Evolutionary conservation across 2,113 vertebrate genomes (phyloP).

Genomic region (Pipra filicauda): DNA sequence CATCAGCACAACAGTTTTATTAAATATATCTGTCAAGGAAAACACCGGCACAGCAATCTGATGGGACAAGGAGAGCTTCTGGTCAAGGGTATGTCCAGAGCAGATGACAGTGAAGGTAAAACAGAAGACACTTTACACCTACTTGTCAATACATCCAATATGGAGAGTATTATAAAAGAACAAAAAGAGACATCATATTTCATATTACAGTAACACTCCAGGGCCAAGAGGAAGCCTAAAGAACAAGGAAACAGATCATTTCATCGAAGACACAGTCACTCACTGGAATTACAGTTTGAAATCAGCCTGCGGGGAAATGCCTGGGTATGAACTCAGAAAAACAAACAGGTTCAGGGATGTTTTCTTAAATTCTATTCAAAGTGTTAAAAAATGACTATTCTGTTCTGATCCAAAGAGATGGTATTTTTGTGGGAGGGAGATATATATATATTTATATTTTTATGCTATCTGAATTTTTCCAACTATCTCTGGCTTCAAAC

Average conservation of each 20-base stretch:
- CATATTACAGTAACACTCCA: slow-evolving; percentile 9
- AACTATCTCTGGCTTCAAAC: slow-evolving; percentile 2
- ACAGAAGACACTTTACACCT: slow-evolving; percentile 1
- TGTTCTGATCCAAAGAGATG: background rate
- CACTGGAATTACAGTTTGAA: slow-evolving; percentile 8
- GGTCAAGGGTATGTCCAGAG: background rate
- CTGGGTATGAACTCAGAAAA: background rate
- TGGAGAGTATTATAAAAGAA: background rate
- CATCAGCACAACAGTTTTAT: background rate
- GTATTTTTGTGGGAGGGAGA: slow-evolving; percentile 31
- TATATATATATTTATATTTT: slow-evolving; percentile 31
- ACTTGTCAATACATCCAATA: background rate
- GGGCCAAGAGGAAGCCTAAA: slow-evolving; percentile 20
- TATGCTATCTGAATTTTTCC: background rate
- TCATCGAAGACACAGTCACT: background rate
- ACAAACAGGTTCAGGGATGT: slow-evolving; percentile 21
- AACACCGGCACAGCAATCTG: background rate
- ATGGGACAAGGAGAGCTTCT: background rate
- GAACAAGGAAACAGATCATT: slow-evolving; percentile 22
- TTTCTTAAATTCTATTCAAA: slow-evolving; percentile 9
- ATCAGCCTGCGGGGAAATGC: background rate
- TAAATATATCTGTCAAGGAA: background rate
- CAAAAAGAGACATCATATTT: slow-evolving; percentile 8
- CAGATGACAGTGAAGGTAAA: background rate
- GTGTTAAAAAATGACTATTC: slow-evolving; percentile 11